A percentile compares a stretch with the other conserved stretches of the same genome.
phyloP scores from a whole-genome alignment of 2,888 invertebrate species.

The Cabera pusaria region DNA sequence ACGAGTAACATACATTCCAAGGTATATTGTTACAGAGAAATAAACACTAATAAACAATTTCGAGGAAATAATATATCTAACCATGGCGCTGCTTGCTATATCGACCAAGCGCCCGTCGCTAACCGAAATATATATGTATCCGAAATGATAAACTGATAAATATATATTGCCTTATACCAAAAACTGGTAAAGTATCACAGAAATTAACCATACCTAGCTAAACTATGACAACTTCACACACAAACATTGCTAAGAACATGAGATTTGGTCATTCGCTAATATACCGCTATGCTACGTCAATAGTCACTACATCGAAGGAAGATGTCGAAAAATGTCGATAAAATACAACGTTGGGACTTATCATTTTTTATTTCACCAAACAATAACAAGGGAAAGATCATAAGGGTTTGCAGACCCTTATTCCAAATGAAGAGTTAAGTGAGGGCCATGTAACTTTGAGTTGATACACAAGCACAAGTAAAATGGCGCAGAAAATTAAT shows the following conservation, averaged over 20 bases:
- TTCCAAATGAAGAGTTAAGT: no score
- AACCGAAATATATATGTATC: constrained; percentile 10
- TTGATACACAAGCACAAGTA: no score
- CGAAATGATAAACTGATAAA: constrained; percentile 37
- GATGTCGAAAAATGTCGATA: constrained; percentile 39
- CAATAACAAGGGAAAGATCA: no score
- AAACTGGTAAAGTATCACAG: constrained; percentile 81
- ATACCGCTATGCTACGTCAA: no score
- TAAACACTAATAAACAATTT: constrained; percentile 11
- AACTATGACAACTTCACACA: constrained; percentile 69
- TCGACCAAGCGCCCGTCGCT: constrained; percentile 12
- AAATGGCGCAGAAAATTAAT: no score
- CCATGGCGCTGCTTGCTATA: constrained; percentile 1
- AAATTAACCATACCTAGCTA: constrained; percentile 81
- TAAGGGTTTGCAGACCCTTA: no score
- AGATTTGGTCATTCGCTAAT: constrained; percentile 73
- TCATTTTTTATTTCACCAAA: no score
- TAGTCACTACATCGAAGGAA: constrained; percentile 34
- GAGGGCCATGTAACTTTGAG: no score
- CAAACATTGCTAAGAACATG: constrained; percentile 58
- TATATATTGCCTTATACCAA: constrained; percentile 74
- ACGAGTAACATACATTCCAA: constrained; percentile 19
- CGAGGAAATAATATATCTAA: constrained; percentile 8
- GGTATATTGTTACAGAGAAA: constrained; percentile 14
- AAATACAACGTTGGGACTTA: constrained; percentile 42